Base-by-base conservation (phyloP, 2,888 invertebrate species). In the Campoletis raptor region DNA sequence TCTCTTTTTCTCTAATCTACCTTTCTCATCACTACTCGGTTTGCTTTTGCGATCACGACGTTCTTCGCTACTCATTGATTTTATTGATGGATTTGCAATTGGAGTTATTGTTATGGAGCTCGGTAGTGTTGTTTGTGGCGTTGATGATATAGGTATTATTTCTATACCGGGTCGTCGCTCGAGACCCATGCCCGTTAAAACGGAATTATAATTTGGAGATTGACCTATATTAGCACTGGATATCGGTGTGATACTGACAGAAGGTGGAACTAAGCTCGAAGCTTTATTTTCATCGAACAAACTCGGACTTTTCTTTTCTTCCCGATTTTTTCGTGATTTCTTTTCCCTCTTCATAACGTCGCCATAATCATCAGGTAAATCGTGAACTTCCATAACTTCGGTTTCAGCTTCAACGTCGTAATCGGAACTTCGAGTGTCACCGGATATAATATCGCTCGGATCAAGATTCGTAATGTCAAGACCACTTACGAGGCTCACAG, bases 91-190 rank as follows among this genome's bases (percentile, higher is more conserved):
- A 21, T 92, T 93, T 12, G 95, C 92, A 61, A 98, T 98, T 4
- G 98, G 97, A 0, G 98, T 98, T 81, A 98, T 98, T 0, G 98
- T 98, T 83, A 98, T 97, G 0, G 98, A 97, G 91, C 97, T 97
- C 12, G 97, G 97, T 42, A 97, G 93, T 7, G 96, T 95, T 9
- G 97, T 95, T 7, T 96, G 96, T 0, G 96, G 94, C 10, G 96
- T 94, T 18, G 97, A 95, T 2, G 96, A 95, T 85, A 97, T 96
- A 0, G 98, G 98, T 90, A 98, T 97, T 73, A 98, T 97, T 94
- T 98, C 98, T 87, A 98, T 98, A 2, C 97, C 97, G 0, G 97
- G 96, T 42, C 97, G 95, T 82, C 97, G 95, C 89, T 97, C 97
- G 67, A 97, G 94, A 83, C 96, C 96, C 93, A 95, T 95, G 21